phyloP scores from a whole-genome alignment of 2,888 invertebrate genomes.

The Druceiella hillmani region DNA sequence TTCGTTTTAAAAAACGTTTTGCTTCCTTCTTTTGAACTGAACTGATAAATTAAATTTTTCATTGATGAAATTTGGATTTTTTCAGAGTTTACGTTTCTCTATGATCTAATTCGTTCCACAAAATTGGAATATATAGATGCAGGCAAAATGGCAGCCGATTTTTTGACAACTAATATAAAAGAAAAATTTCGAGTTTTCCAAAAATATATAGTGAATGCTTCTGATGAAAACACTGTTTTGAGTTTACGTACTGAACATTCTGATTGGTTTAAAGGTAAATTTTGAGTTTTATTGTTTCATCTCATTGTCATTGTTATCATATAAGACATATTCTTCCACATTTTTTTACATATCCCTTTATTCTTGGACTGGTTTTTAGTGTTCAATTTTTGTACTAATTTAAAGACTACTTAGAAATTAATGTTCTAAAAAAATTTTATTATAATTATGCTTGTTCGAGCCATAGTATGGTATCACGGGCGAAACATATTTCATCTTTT shows the following conservation, averaged over 20 bases:
- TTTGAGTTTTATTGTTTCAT: conserved; percentile 9
- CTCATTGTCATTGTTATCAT: neutral
- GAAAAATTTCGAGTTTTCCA: conserved; percentile 45
- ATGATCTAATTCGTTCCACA: conserved; percentile 61
- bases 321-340: too few species aligned
- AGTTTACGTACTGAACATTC: conserved; percentile 64
- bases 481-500: too few species aligned
- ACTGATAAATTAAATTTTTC: too few species aligned
- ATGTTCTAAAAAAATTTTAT: too few species aligned
- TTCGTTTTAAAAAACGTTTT: too few species aligned
- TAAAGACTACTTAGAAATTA: too few species aligned
- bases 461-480: too few species aligned
- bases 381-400: too few species aligned
- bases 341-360: too few species aligned
- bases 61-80: conserved; percentile 18
- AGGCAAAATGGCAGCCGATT: conserved; percentile 66
- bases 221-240: conserved; percentile 54
- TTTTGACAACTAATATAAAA: conserved; percentile 62
- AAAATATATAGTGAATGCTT: conserved; percentile 38
- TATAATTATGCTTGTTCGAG: too few species aligned
- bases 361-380: too few species aligned
- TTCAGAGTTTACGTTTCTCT: conserved; percentile 65
- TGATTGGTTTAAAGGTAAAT: conserved; percentile 73
- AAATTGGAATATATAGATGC: conserved; percentile 65
- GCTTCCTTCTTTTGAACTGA: too few species aligned